Conservation (phyloP, 2,113 vertebrate genomes). For the Platichthys flesus region DNA sequence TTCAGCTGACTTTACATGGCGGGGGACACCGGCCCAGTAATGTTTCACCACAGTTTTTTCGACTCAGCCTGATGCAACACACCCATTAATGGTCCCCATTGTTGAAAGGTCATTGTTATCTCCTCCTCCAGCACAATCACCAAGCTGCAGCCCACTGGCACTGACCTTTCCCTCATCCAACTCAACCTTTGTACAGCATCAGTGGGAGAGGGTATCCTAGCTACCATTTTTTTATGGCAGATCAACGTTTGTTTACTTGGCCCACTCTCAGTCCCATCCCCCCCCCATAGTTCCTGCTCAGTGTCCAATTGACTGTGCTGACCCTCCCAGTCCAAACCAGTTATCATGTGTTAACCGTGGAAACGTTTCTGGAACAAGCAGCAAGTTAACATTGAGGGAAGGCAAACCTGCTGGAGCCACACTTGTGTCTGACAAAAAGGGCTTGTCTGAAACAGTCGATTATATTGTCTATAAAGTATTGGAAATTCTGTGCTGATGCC, state of each 20-base stretch:
- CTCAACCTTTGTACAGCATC: constrained; percentile 9
- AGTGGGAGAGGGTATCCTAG: constrained; percentile 11
- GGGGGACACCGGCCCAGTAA: background rate
- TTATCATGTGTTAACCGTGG: background rate
- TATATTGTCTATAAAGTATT: too few relatives aligned
- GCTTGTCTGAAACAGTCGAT: too few relatives aligned
- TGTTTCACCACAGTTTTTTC: constrained; percentile 1
- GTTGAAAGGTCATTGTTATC: constrained; percentile 50
- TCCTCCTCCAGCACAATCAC: constrained; percentile 44
- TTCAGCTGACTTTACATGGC: too few relatives aligned
- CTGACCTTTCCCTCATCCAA: constrained; percentile 27
- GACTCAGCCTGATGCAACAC: constrained; percentile 5
- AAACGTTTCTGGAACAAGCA: background rate
- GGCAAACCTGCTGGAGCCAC: too few relatives aligned
- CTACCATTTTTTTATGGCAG: constrained; percentile 15
- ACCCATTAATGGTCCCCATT: constrained; percentile 6
- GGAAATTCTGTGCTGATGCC: too few relatives aligned
- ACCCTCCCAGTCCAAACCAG: background rate
- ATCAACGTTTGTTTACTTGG: background rate
- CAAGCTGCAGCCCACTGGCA: constrained; percentile 9
- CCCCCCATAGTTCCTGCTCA: background rate
- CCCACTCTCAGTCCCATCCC: background rate
- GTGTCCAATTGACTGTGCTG: background rate
- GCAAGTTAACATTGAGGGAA: background rate
- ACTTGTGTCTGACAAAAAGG: too few relatives aligned